Evolutionary conservation across 2,113 vertebrate genomes (phyloP).

Genomic region (Bubo bubo): DNA sequence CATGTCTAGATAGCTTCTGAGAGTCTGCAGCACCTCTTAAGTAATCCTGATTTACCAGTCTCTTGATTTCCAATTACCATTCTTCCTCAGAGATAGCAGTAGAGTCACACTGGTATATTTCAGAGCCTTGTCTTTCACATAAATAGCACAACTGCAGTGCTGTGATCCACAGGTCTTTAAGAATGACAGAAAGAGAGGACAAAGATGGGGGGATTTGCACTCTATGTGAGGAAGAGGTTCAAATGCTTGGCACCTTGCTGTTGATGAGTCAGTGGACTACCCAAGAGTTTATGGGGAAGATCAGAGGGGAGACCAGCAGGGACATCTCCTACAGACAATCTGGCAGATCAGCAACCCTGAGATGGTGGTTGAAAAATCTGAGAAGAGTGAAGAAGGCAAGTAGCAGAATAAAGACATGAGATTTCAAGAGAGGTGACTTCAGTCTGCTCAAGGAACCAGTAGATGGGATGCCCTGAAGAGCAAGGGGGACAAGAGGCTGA

Average conservation of each 20-base stretch:
- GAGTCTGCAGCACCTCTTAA: not conserved
- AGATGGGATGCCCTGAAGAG: not conserved
- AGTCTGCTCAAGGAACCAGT: not conserved
- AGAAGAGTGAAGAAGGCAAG: not conserved
- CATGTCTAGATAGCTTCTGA: not conserved
- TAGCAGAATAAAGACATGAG: not conserved
- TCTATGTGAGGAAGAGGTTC: not conserved
- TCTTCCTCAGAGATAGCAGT: not conserved
- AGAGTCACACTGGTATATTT: not conserved
- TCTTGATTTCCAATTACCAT: not conserved
- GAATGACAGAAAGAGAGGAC: not conserved
- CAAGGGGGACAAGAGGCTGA: not conserved
- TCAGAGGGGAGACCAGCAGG: not conserved
- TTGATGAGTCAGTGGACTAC: accelerated
- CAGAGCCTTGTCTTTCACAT: not conserved
- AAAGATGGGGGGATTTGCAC: not conserved
- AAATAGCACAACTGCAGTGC: not conserved
- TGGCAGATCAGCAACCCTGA: not conserved
- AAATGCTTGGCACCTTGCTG: not conserved
- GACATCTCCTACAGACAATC: not conserved
- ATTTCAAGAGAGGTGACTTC: not conserved
- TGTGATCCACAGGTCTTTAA: not conserved
- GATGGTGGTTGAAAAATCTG: not conserved
- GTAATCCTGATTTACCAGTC: not conserved
- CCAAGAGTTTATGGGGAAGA: not conserved